Conservation (phyloP, 2,888 invertebrate species). For the Papilio demoleus region DNA sequence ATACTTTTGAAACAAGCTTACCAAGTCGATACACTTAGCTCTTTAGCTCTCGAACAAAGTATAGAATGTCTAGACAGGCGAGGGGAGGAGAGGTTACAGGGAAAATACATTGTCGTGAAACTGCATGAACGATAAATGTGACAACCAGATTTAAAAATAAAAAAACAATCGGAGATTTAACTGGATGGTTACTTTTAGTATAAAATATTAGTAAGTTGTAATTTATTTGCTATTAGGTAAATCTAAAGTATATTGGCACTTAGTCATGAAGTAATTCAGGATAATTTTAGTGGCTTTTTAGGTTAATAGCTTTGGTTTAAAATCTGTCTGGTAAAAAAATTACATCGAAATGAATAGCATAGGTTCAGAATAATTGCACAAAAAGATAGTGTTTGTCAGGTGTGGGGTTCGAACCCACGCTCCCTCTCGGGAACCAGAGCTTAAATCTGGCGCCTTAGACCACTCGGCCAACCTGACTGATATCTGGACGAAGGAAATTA, state of each 20-base stretch:
- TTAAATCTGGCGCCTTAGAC: slow-evolving; percentile 94
- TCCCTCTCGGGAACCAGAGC: slow-evolving; percentile 92
- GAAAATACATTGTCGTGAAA: background rate
- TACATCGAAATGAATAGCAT: too few species aligned
- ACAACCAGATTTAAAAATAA: too few species aligned
- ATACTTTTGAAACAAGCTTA: slow-evolving; percentile 1
- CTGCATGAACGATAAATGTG: background rate
- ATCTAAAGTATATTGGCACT: background rate
- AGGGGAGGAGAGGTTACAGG: background rate
- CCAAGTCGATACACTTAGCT: slow-evolving; percentile 9
- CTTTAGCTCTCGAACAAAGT: background rate
- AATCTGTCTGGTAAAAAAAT: too few species aligned
- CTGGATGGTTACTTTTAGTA: too few species aligned
- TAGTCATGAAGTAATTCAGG: background rate
- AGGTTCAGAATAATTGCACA: background rate
- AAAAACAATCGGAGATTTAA: too few species aligned
- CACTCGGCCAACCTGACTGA: slow-evolving; percentile 90
- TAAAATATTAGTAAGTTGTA: too few species aligned
- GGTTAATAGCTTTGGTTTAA: background rate
- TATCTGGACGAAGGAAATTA: background rate
- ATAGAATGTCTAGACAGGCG: slow-evolving; percentile 2
- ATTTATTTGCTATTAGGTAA: too few species aligned
- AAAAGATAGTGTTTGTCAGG: slow-evolving; percentile 76
- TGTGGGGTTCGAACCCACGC: slow-evolving; percentile 94
- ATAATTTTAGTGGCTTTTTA: background rate